Percentiles rank a stretch among this genome's conserved stretches.
phyloP scores from a whole-genome alignment of 2,888 invertebrate genomes.

The Ceraclea dissimilis region DNA sequence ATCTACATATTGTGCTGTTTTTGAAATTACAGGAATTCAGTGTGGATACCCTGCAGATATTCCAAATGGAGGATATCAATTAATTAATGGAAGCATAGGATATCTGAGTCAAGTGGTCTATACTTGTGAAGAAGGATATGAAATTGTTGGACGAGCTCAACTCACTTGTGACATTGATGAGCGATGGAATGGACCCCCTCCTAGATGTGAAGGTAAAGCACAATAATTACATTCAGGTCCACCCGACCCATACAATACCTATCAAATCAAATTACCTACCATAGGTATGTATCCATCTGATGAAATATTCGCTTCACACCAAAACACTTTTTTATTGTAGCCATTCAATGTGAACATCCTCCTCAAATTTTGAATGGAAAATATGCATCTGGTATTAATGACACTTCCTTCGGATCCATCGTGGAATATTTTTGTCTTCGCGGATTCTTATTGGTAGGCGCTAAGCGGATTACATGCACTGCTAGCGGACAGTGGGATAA shows the following conservation, averaged over 20 bases:
- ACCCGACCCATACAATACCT: background rate
- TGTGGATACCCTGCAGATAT: constrained; percentile 87
- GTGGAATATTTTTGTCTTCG: constrained; percentile 69
- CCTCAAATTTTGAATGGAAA: constrained; percentile 58
- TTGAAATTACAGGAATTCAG: constrained; percentile 59
- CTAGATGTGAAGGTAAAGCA: constrained; percentile 66
- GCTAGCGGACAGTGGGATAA: constrained; percentile 75
- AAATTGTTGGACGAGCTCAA: constrained; percentile 75
- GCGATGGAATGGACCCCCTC: constrained; percentile 90
- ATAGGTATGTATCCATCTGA: no score
- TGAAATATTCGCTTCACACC: no score
- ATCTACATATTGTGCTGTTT: no score
- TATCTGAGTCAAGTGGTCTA: constrained; percentile 83
- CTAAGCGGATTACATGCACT: constrained; percentile 59
- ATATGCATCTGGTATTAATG: constrained; percentile 47
- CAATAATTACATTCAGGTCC: background rate
- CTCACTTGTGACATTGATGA: constrained; percentile 88
- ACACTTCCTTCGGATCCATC: constrained; percentile 60
- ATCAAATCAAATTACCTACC: no score
- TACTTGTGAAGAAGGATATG: constrained; percentile 72
- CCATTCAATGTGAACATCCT: constrained; percentile 65
- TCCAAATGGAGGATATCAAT: constrained; percentile 68
- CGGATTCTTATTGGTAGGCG: constrained; percentile 63
- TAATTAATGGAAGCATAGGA: constrained; percentile 80
- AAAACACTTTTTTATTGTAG: constrained; percentile 41